Evolutionary conservation across 2,797 vertebrate species (phyloP).

Genomic region (Agapornis canus): DNA sequence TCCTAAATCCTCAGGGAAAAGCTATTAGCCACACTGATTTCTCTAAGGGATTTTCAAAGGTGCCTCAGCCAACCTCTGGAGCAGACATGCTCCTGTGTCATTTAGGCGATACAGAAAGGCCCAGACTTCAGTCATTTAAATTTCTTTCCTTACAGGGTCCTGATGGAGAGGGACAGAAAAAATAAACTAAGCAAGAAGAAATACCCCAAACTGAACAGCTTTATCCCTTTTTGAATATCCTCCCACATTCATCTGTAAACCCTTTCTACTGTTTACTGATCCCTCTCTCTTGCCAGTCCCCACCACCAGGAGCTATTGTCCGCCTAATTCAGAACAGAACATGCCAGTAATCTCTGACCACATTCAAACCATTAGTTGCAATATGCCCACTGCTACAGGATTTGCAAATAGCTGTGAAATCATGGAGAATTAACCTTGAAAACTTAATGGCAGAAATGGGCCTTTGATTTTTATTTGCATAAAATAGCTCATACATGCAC

Average conservation of each 20-base stretch:
- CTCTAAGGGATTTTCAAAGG: background rate
- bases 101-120: background rate
- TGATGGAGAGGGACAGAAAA: background rate
- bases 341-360: background rate
- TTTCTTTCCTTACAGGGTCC: background rate
- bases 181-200: background rate
- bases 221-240: background rate
- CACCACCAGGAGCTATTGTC: conserved; percentile 13
- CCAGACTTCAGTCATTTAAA: background rate
- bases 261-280: conserved; percentile 2
- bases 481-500: background rate
- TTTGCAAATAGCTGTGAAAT: conserved; percentile 23
- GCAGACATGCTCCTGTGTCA: background rate
- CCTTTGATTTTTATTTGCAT: conserved; percentile 4
- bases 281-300: background rate
- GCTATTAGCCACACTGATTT: background rate
- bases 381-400: background rate
- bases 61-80: background rate
- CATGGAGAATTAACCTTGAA: background rate
- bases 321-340: conserved; percentile 16
- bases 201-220: background rate
- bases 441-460: background rate
- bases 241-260: background rate
- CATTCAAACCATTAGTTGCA: conserved; percentile 4
- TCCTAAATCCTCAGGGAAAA: background rate